Evolutionary conservation across 2,888 invertebrate species (phyloP).

Genomic region (Watsonalla binaria): DNA sequence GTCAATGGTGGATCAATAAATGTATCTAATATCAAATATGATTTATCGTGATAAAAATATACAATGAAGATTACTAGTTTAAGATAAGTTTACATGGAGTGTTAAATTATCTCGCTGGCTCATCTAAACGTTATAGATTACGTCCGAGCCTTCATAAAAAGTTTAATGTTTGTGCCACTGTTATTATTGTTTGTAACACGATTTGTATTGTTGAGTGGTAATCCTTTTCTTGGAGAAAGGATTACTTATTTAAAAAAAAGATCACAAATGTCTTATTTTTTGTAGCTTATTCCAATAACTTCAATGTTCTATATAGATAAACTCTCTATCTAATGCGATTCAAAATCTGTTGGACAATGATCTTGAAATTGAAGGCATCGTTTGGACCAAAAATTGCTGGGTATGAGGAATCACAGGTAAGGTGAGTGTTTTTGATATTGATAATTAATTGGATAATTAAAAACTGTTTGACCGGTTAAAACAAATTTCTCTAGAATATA

Average conservation of each 20-base stretch:
- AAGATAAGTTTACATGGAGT: constrained; percentile 53
- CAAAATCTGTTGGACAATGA: no score
- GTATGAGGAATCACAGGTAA: no score
- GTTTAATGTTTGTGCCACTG: constrained; percentile 53
- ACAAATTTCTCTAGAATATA: no score
- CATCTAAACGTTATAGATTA: constrained; percentile 51
- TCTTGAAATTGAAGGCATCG: no score
- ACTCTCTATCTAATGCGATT: no score
- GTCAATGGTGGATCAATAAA: constrained; percentile 19
- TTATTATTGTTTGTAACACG: constrained; percentile 59
- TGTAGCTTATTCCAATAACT: neutral
- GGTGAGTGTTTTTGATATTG: no score
- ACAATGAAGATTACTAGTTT: constrained; percentile 50
- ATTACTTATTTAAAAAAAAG: constrained; percentile 29
- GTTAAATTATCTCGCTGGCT: constrained; percentile 45
- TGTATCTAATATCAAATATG: constrained; percentile 19
- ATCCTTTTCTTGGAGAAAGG: constrained; percentile 56
- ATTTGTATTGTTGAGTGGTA: constrained; percentile 58
- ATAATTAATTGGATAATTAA: no score
- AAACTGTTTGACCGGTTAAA: no score
- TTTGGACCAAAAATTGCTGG: no score
- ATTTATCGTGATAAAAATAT: constrained; percentile 12
- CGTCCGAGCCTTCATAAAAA: constrained; percentile 37
- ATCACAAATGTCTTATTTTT: neutral
- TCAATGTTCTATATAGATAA: no score